Percentiles rank a stretch among this genome's conserved stretches.
These are phyloP conservation scores for Entomyzon cyanotis DNA, from an alignment of 2,113 vertebrate species.

Conservation along the genomic window DNA sequence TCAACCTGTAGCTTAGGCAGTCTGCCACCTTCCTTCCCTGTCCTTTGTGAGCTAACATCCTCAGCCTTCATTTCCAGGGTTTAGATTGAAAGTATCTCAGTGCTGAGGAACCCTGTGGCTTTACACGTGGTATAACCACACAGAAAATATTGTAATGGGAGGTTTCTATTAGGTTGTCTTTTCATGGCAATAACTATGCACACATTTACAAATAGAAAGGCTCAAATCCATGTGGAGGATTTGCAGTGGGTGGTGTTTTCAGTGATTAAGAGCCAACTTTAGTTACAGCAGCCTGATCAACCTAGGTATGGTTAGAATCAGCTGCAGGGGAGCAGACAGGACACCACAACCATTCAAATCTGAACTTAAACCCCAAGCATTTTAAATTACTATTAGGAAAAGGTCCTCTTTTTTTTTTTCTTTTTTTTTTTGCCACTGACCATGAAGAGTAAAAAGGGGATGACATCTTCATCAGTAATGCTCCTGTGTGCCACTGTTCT, in stretches of 20 bases:
- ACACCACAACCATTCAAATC: not conserved
- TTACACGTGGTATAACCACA: not conserved
- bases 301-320: not conserved
- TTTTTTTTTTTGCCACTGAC: not conserved
- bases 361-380: not conserved
- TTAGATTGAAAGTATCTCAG: not conserved
- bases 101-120: not conserved
- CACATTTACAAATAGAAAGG: not conserved
- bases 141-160: not conserved
- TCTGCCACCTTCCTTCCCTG: not conserved
- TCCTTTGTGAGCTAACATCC: not conserved
- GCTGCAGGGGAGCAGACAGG: rapidly evolving
- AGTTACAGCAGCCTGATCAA: rapidly evolving
- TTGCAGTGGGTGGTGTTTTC: not conserved
- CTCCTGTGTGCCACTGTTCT: not conserved
- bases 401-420: not conserved
- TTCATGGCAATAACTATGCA: not conserved
- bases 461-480: not conserved
- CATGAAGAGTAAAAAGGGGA: not conserved
- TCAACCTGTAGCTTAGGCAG: not conserved
- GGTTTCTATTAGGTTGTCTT: not conserved
- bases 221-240: not conserved
- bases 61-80: not conserved
- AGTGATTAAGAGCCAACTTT: not conserved
- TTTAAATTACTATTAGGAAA: not conserved